Base-by-base conservation (phyloP, 2,888 invertebrate genomes). In the Calephelis perditalis region DNA sequence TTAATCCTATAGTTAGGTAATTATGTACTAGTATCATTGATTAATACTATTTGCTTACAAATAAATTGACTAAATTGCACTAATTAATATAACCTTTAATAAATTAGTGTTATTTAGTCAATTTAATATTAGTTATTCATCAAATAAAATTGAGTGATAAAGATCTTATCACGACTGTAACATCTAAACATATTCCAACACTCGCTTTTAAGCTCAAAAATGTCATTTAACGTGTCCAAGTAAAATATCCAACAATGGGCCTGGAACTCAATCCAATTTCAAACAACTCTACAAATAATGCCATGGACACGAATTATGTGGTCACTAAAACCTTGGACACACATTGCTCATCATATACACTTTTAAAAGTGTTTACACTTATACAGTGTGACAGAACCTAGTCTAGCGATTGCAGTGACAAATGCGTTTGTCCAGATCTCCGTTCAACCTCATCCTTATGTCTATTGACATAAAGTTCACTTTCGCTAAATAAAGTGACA, bases 281-380 rank as follows among this genome's bases (percentile, higher is more conserved):
- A 80, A 70, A 83, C 76, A 74, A 79, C 75, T 78, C 71, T 67
- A 73, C 79, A 82, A 82, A 84, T 73, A 81, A 65, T 68, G 71
- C 73, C 78, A 80, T 82, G 79, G 82, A 77, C 79, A 80, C 71
- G 78, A 81, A 88, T 88, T 86, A 90, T 86, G 82, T 75, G 74
- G 9, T 70, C 83, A 85, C 87, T 90, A 90, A 90, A 84, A 74
- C 73, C 75, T 85, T 86, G 69, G 70, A 81, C 77, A 85, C 87
- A 90, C 87, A 90, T 80, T 81, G 81, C 82, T 86, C 80, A 84
- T 81, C 76, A 81, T 82, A 85, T 84, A 84, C 83, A 85, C 84
- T 86, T 77, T 87, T 90, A 88, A 90, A 89, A 90, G 87, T 88
- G 87, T 90, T 90, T 87, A 67, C 84, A 70, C 72, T 67, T 71